These are phyloP conservation scores for Dipodomys spectabilis DNA, from an alignment of 2,113 vertebrate genomes.

Conservation along the genomic window DNA sequence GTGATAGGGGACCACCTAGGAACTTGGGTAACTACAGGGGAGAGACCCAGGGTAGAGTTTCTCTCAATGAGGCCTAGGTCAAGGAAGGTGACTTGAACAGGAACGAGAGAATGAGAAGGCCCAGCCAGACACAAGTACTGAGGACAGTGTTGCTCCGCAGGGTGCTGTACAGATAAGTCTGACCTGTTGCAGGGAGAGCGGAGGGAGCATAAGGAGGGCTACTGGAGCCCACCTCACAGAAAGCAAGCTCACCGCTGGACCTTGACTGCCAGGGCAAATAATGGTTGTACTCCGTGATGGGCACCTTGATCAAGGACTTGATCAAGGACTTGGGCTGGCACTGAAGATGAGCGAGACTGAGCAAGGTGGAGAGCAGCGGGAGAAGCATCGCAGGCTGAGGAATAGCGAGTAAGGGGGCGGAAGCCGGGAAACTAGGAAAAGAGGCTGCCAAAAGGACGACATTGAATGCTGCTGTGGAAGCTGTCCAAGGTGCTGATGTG, in stretches of 20 bases:
- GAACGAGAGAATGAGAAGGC: background rate
- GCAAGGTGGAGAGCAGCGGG: background rate
- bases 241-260: background rate
- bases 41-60: background rate
- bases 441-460: background rate
- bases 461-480: rapidly evolving
- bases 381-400: constrained; percentile 1
- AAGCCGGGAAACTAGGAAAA: background rate
- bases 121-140: background rate
- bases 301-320: background rate
- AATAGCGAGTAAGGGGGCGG: background rate
- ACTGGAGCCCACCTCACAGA: background rate
- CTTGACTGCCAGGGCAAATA: background rate
- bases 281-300: background rate
- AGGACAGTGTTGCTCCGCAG: background rate
- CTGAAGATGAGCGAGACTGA: background rate
- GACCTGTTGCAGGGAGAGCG: background rate
- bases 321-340: background rate
- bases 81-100: background rate
- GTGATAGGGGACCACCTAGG: background rate
- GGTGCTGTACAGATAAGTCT: background rate
- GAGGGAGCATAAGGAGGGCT: background rate
- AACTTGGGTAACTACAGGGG: background rate
- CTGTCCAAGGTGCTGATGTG: constrained; percentile 73
- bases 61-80: background rate